Conservation (phyloP, 2,797 vertebrate genomes). For the Tauraco hartlaubi region DNA sequence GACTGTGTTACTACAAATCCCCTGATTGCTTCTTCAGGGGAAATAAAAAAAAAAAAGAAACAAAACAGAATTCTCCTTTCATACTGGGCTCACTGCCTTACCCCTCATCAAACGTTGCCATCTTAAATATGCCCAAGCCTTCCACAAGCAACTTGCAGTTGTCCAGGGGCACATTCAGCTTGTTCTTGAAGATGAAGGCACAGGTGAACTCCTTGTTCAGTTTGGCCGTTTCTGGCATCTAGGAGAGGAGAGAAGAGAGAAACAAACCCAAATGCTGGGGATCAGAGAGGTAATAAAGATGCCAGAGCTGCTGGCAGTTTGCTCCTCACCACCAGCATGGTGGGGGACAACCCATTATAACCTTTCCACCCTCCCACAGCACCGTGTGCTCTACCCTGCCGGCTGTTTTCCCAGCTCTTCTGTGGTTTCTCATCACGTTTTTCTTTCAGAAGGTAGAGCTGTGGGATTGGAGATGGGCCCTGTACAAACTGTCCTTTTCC, state of each 20-base stretch:
- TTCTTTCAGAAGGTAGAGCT: neutral
- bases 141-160: constrained; percentile 74
- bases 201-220: constrained; percentile 62
- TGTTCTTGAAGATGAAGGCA: constrained; percentile 76
- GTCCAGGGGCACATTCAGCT: constrained; percentile 57
- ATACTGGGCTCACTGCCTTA: constrained; percentile 29
- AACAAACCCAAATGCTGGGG: neutral
- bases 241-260: neutral
- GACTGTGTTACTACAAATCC: neutral
- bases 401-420: neutral
- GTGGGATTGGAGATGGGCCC: neutral
- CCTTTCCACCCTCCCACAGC: rapidly evolving
- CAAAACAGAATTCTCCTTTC: neutral
- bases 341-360: neutral
- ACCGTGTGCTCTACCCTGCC: neutral
- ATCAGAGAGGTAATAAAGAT: neutral
- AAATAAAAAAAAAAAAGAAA: neutral
- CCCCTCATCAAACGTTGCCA: constrained; percentile 65
- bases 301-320: neutral
- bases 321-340: neutral
- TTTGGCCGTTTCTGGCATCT: constrained; percentile 72
- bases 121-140: constrained; percentile 72
- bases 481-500: neutral
- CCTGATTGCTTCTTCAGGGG: neutral
- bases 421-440: neutral